Base-by-base conservation (phyloP, 2,888 invertebrate genomes). In the Nomada fucata region DNA sequence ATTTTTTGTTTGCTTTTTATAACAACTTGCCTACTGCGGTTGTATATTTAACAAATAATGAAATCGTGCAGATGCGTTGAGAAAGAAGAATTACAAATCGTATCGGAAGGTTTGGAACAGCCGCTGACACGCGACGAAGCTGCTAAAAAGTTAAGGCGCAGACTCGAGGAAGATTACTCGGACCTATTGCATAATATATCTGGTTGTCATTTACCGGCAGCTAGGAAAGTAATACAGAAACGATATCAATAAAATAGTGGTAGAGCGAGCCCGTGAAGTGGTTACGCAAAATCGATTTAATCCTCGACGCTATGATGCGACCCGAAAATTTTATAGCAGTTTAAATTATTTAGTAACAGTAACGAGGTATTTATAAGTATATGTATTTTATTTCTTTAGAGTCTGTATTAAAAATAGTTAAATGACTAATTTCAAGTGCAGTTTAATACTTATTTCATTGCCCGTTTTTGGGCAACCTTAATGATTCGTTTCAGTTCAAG, bases 181-280 rank as follows among this genome's bases (percentile, higher is more conserved):
- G 94, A 94, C 29, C 91, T 94, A 42, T 85, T 95, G 74, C 95
- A 95, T 85, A 95, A 94, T 83, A 94, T 95, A 26, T 95, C 95
- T 29, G 94, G 92, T 7, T 95, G 95, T 84, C 94, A 94, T 86
- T 91, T 95, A 77, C 95, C 95, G n/a, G 94, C 94, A 70, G 94
- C 95, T 11, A 93, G 94, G 84, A 94, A 94, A 90, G 94, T 95
- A 80, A 94, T 95, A 83, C 95, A 95, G 85, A 94, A 91, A 83
- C 91, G 95, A 79, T 95, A 94, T 84, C 94, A 94, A 89, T 94
- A 90, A 86, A 47, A 50, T 44, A 68, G 59, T 52, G 18, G 23
- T 5, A 53, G 23, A 60, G 5, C 2, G 26, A 59, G 15, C 18
- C 23, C 18, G n/a, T 60, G 15, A 55, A 65, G 29, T 57, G 52